phyloP scores from a whole-genome alignment of 2,888 invertebrate genomes.

The Melanargia galathea region DNA sequence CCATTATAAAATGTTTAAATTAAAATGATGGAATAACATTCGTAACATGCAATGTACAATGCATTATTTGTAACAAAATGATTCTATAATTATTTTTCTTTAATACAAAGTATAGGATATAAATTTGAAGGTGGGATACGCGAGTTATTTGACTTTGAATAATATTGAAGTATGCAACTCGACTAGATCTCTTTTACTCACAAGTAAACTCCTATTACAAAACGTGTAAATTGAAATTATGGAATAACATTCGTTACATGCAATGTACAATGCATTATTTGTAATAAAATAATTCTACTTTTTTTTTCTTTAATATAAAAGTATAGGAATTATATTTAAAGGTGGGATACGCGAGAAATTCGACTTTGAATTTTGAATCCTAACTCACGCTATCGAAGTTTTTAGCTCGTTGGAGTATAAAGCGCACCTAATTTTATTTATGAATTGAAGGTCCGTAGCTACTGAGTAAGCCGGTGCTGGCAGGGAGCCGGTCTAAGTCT shows the following conservation, averaged over 20 bases:
- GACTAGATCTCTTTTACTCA: slow-evolving; percentile 34
- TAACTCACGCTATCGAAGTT: slow-evolving; percentile 65
- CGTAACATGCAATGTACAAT: not conserved
- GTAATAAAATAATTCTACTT: not conserved
- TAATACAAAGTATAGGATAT: not conserved
- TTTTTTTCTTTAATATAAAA: not conserved
- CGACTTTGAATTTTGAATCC: slow-evolving; percentile 46
- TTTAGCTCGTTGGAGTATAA: slow-evolving; percentile 47
- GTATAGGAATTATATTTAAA: not conserved
- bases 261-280: not conserved
- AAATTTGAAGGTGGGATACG: not conserved
- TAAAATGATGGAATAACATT: slow-evolving; percentile 12
- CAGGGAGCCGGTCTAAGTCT: slow-evolving; percentile 74
- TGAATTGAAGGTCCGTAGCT: slow-evolving; percentile 73
- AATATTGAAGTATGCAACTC: slow-evolving; percentile 18
- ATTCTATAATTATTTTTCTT: not conserved
- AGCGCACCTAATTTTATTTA: not conserved
- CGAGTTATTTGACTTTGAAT: slow-evolving; percentile 36
- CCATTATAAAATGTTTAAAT: slow-evolving; percentile 12
- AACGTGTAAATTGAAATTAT: slow-evolving; percentile 8
- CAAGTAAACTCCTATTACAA: slow-evolving; percentile 18
- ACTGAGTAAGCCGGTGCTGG: slow-evolving; percentile 73
- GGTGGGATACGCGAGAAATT: slow-evolving; percentile 31
- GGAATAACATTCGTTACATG: not conserved
- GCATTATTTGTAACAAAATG: not conserved